Conservation (phyloP, 1,140 invertebrate genomes). For the Notospermus geniculatus region DNA sequence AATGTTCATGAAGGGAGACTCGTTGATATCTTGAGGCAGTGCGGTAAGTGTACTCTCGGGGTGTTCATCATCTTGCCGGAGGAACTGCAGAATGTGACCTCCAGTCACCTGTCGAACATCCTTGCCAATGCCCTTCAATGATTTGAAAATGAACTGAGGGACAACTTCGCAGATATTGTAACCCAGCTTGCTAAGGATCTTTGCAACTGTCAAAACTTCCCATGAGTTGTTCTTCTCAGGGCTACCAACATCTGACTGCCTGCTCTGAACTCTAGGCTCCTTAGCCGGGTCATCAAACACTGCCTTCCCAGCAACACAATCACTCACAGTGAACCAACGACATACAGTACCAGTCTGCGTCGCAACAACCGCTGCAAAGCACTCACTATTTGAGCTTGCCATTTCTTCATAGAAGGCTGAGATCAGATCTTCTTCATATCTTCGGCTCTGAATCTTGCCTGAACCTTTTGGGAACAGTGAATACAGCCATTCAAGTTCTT, state of each 20-base stretch:
- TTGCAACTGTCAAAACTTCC: neutral
- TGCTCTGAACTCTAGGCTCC: neutral
- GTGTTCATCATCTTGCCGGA: too few relatives aligned
- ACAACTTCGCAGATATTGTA: neutral
- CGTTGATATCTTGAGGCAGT: too few relatives aligned
- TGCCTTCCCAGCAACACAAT: neutral
- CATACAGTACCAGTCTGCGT: neutral
- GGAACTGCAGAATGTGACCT: too few relatives aligned
- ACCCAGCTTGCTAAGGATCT: neutral
- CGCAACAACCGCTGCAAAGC: neutral
- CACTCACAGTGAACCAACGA: neutral
- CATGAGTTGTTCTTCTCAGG: neutral
- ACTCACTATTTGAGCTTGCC: conserved; percentile 13
- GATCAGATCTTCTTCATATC: neutral
- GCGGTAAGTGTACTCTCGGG: too few relatives aligned
- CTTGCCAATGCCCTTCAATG: too few relatives aligned
- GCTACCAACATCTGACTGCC: neutral
- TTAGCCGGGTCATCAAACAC: neutral
- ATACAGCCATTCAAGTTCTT: conserved; percentile 13
- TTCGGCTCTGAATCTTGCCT: neutral
- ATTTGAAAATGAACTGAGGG: too few relatives aligned
- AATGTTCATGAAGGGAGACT: too few relatives aligned
- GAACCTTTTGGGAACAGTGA: conserved; percentile 20
- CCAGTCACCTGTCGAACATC: too few relatives aligned
- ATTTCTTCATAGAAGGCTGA: conserved; percentile 11